These are phyloP conservation scores for Epinephelus cyanopodus DNA, from an alignment of 2,113 vertebrate genomes.

Conservation along the genomic window DNA sequence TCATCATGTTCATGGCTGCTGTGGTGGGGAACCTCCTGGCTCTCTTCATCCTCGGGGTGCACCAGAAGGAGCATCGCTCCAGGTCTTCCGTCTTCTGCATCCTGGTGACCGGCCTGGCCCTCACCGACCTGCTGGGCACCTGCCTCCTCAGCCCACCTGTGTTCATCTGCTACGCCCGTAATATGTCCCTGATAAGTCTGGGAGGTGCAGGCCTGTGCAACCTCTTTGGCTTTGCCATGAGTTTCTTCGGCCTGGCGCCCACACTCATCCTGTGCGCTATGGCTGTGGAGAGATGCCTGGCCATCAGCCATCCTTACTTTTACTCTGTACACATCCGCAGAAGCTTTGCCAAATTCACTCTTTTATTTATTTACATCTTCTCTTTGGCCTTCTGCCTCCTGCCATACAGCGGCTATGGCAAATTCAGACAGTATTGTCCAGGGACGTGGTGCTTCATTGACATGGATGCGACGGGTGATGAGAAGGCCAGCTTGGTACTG, in stretches of 20 bases:
- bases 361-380: constrained; percentile 87
- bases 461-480: constrained; percentile 79
- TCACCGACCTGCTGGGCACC: constrained; percentile 91
- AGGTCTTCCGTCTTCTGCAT: constrained; percentile 89
- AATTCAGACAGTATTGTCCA: constrained; percentile 90
- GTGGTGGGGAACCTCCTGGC: constrained; percentile 90
- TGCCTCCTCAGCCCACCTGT: constrained; percentile 90
- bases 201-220: constrained; percentile 79
- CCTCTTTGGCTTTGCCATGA: constrained; percentile 90
- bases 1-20: constrained; percentile 89
- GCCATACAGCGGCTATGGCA: constrained; percentile 86
- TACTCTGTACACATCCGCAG: constrained; percentile 86
- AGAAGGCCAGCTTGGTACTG: constrained; percentile 55
- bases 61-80: constrained; percentile 83
- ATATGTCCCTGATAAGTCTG: constrained; percentile 82
- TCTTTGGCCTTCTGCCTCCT: constrained; percentile 86
- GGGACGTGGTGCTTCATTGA: constrained; percentile 94
- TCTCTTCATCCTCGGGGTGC: constrained; percentile 87
- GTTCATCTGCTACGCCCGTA: constrained; percentile 88
- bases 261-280: constrained; percentile 90
- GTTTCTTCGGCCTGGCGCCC: constrained; percentile 90
- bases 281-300: constrained; percentile 92
- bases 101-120: constrained; percentile 90
- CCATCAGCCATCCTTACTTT: constrained; percentile 92
- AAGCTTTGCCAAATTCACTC: constrained; percentile 81